A percentile compares a stretch with the other conserved stretches of the same genome.
These are phyloP conservation scores for Haliclona indistincta DNA, from an alignment of 37 sponge, comb jelly and placozoan genomes.

Conservation along the genomic window DNA sequence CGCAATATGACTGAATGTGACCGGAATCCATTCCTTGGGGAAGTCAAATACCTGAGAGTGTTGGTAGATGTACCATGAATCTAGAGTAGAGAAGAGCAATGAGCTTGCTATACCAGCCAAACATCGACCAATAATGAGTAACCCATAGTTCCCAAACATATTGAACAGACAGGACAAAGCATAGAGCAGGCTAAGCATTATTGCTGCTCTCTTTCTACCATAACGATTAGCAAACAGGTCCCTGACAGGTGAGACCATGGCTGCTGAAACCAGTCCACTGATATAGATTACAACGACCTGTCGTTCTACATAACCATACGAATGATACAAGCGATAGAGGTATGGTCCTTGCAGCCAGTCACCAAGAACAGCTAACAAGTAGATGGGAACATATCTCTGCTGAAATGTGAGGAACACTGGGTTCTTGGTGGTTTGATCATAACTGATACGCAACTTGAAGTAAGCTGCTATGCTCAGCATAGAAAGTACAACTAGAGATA, in stretches of 20 bases:
- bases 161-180: conserved; percentile 56
- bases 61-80: conserved; percentile 76
- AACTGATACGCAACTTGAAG: conserved; percentile 21
- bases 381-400: conserved; percentile 57
- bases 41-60: conserved; percentile 70
- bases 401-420: conserved; percentile 68
- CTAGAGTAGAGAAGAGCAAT: conserved; percentile 64
- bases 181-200: conserved; percentile 54
- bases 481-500: conserved; percentile 53
- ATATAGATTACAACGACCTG: conserved; percentile 84
- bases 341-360: conserved; percentile 92
- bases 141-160: conserved; percentile 26
- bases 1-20: conserved; percentile 67
- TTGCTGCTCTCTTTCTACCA: conserved; percentile 41
- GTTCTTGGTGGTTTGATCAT: conserved; percentile 48
- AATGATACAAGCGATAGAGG: conserved; percentile 76
- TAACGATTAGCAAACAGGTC: conserved; percentile 48
- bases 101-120: conserved; percentile 73
- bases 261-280: conserved; percentile 66
- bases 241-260: conserved; percentile 49
- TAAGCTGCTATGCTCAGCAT: conserved; percentile 34
- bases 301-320: conserved; percentile 57
- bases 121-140: conserved; percentile 66
- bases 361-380: conserved; percentile 54
- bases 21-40: conserved; percentile 78